phyloP scores from a whole-genome alignment of 2,888 invertebrate genomes.

The Notodonta ziczac region DNA sequence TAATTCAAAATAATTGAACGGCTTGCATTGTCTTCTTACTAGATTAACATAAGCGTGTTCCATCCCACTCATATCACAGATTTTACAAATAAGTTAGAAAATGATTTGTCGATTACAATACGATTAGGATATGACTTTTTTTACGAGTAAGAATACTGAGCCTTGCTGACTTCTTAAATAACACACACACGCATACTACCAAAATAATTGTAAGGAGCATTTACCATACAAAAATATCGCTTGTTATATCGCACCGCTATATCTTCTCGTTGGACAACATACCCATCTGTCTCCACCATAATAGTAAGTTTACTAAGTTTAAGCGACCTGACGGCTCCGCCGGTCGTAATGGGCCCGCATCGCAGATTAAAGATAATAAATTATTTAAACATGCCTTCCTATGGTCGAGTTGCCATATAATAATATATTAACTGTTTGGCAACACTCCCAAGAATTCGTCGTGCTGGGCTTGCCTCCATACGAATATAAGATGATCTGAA shows the following conservation, averaged over 20 bases:
- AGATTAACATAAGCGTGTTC: no score
- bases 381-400: conserved; percentile 25
- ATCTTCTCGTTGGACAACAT: background rate
- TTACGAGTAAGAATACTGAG: no score
- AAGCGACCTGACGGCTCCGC: conserved; percentile 10
- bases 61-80: no score
- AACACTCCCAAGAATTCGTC: conserved; percentile 18
- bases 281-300: background rate
- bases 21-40: no score
- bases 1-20: no score
- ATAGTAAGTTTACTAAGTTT: conserved; percentile 12
- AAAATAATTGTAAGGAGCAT: no score
- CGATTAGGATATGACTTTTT: no score
- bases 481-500: conserved; percentile 4
- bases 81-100: no score
- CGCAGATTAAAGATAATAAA: conserved; percentile 30
- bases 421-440: conserved; percentile 25
- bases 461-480: conserved; percentile 15
- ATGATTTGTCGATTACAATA: no score
- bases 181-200: no score
- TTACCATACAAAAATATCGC: background rate
- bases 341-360: conserved; percentile 15
- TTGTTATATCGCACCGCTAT: background rate
- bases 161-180: no score
- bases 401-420: conserved; percentile 16